Conservation (phyloP, 2,797 vertebrate species). For the Diceros bicornis region DNA sequence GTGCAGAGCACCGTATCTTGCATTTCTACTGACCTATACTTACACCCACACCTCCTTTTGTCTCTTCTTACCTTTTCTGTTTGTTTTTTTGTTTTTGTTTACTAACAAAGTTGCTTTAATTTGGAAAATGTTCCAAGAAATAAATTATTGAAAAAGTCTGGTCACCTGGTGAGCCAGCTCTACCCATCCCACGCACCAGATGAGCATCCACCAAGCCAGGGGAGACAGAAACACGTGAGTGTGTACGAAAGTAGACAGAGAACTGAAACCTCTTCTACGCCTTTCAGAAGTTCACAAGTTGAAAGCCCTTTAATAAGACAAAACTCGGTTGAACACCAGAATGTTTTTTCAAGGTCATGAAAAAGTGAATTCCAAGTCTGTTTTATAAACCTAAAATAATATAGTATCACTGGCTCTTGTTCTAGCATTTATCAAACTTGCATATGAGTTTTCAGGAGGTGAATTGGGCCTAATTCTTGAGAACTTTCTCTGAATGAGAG, state of each 20-base stretch:
- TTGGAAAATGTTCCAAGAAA: slow-evolving; percentile 33
- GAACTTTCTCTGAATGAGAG: not conserved
- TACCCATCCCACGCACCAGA: not conserved
- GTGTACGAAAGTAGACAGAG: not conserved
- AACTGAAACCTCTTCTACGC: not conserved
- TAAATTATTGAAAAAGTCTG: not conserved
- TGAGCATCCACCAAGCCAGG: not conserved
- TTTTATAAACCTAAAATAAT: slow-evolving; percentile 33
- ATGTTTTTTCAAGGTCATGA: slow-evolving; percentile 28
- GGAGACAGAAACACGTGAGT: not conserved
- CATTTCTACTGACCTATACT: not conserved
- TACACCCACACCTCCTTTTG: not conserved
- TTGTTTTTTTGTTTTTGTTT: not conserved
- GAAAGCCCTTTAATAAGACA: not conserved
- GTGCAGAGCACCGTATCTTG: not conserved
- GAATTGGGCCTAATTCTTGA: not conserved
- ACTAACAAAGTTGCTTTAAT: slow-evolving; percentile 43
- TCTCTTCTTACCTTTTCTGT: not conserved
- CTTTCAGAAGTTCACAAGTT: not conserved
- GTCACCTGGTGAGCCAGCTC: not conserved
- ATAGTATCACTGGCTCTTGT: not conserved
- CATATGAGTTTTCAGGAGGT: not conserved
- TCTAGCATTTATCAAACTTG: not conserved
- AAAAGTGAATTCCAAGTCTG: slow-evolving; percentile 13
- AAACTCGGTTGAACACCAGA: not conserved